Conservation (phyloP, 2,888 invertebrate species). For the Drosophila longiperda region DNA sequence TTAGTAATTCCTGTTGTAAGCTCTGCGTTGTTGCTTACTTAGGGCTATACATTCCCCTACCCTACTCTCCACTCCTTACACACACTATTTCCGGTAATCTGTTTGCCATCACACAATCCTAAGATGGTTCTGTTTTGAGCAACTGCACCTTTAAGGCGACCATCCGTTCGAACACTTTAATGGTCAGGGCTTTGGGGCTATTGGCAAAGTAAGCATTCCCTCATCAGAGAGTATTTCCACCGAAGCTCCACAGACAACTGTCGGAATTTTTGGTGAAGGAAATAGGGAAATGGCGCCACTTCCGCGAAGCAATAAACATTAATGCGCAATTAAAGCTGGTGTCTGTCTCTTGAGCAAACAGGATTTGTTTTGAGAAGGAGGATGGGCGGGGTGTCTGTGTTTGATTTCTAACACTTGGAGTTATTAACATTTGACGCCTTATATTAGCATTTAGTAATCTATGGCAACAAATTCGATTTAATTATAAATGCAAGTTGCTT, state of each 20-base stretch:
- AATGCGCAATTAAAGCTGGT: slow-evolving; percentile 79
- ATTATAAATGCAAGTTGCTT: slow-evolving; percentile 14
- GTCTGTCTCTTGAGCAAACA: slow-evolving; percentile 49
- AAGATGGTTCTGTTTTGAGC: neutral
- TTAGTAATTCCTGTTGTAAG: neutral
- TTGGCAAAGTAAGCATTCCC: slow-evolving; percentile 17
- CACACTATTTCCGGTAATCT: neutral
- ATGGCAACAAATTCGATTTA: slow-evolving; percentile 34
- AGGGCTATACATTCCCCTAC: neutral
- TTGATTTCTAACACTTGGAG: slow-evolving; percentile 64
- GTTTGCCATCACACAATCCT: neutral
- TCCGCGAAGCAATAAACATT: slow-evolving; percentile 78
- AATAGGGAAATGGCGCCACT: slow-evolving; percentile 73
- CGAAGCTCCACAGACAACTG: slow-evolving; percentile 22
- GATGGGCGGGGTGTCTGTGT: slow-evolving; percentile 51
- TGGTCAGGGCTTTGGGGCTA: slow-evolving; percentile 16
- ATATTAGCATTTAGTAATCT: slow-evolving; percentile 62
- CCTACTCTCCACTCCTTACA: neutral
- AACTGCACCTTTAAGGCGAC: neutral
- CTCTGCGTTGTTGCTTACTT: neutral
- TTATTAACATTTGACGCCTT: slow-evolving; percentile 61
- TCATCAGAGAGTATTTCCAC: slow-evolving; percentile 23
- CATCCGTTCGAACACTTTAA: neutral
- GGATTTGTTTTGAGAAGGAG: neutral
- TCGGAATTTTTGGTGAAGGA: slow-evolving; percentile 19